phyloP scores from a whole-genome alignment of 2,888 invertebrate species.

The Gymnocheta viridis region DNA sequence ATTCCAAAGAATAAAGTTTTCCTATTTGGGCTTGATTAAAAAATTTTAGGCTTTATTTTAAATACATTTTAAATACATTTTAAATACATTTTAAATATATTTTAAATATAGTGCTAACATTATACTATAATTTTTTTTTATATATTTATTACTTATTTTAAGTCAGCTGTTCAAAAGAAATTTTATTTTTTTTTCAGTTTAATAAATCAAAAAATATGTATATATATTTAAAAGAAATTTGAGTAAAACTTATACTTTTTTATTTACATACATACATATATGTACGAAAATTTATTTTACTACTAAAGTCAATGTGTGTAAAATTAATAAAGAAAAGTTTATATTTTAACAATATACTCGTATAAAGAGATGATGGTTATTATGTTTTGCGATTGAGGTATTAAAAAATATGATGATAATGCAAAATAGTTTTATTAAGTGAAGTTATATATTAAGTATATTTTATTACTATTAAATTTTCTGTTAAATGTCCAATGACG shows the following conservation, averaged over 20 bases:
- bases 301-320: not conserved
- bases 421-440: not conserved
- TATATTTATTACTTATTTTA: not conserved
- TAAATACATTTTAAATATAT: too few relatives aligned
- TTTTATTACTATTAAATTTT: slow-evolving; percentile 35
- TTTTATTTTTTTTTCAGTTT: not conserved
- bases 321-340: not conserved
- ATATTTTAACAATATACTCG: not conserved
- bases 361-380: too few relatives aligned
- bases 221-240: not conserved
- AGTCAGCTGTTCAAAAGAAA: not conserved
- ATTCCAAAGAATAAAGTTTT: too few relatives aligned
- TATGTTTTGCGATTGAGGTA: not conserved
- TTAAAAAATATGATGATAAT: not conserved
- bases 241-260: not conserved
- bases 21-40: too few relatives aligned
- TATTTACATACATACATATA: too few relatives aligned
- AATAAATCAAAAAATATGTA: not conserved
- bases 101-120: too few relatives aligned
- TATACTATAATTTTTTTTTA: not conserved
- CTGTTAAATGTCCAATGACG: not conserved
- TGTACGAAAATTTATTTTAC: not conserved
- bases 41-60: too few relatives aligned
- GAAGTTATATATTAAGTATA: slow-evolving; percentile 15
- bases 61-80: too few relatives aligned